Conservation (phyloP, 2,113 vertebrate species). For the Boleophthalmus pectinirostris region DNA sequence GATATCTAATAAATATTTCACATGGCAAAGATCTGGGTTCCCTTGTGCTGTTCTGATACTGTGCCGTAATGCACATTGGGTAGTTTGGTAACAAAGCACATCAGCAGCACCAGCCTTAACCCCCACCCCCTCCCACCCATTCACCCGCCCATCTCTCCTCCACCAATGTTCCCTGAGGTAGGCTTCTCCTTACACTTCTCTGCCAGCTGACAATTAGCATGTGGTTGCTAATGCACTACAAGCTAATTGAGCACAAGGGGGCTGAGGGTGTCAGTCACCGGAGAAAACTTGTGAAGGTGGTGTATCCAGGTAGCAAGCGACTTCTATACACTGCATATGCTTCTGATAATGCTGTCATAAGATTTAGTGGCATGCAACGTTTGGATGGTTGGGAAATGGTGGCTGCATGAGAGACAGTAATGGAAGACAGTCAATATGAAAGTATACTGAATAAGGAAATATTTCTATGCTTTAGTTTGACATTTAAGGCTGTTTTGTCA, state of each 20-base stretch:
- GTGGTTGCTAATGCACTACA: conserved; percentile 63
- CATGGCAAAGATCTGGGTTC: conserved; percentile 39
- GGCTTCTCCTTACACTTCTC: conserved; percentile 63
- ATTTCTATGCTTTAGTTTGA: background rate
- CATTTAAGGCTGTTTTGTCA: background rate
- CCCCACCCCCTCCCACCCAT: background rate
- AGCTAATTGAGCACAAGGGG: conserved; percentile 73
- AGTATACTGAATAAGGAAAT: background rate
- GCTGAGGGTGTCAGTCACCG: conserved; percentile 68
- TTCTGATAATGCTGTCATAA: background rate
- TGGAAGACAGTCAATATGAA: conserved; percentile 12
- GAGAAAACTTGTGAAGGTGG: conserved; percentile 36
- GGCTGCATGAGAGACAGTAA: conserved; percentile 2
- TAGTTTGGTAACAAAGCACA: conserved; percentile 54
- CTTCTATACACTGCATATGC: conserved; percentile 12
- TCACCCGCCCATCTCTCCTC: background rate
- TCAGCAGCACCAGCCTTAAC: background rate
- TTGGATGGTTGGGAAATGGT: background rate
- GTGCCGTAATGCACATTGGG: conserved; percentile 41
- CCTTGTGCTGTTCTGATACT: conserved; percentile 34
- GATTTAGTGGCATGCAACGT: background rate
- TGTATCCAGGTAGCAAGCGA: conserved; percentile 9
- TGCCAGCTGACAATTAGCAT: conserved; percentile 73
- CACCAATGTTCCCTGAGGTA: conserved; percentile 52
- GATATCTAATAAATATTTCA: conserved; percentile 72